Base-by-base conservation (phyloP, 1,140 invertebrate genomes). In the Chymomyza costata region DNA sequence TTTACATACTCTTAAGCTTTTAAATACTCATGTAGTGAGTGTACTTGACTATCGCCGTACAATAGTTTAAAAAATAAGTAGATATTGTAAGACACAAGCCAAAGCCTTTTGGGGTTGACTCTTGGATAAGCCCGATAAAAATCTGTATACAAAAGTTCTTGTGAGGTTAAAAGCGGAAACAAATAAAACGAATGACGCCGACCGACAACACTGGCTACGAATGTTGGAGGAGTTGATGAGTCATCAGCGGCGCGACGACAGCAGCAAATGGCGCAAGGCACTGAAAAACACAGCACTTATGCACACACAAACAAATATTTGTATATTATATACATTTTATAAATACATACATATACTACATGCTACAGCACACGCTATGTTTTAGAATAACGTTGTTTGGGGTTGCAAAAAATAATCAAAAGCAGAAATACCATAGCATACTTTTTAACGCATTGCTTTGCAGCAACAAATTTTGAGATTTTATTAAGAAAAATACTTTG, bases 391-490 rank as follows among this genome's bases (percentile, higher is more conserved):
- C n/a, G n/a, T n/a, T n/a, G n/a, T n/a, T n/a, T 46, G 48, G 65
- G 70, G 70, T 76, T 74, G 70, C 51, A 69, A 74, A 71, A 39
- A 39, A 32, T 10, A 31, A 18, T 31, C 52, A 30, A 44, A 44
- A 51, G 56, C 70, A 62, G n/a, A 69, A 76, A 76, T 76, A 49
- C 70, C 70, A 31, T 78, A 76, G 70, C 70, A 76, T 76, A 70
- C 71, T 76, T 76, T 76, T 78, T 52, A 44, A 65, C 65, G 65
- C 61, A n/a, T n/a, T n/a, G n/a, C n/a, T n/a, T n/a, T n/a, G n/a
- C n/a, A n/a, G n/a, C n/a, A n/a, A n/a, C n/a, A n/a, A n/a, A n/a
- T n/a, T n/a, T n/a, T n/a, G n/a, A n/a, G n/a, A n/a, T n/a, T n/a
- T n/a, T n/a, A n/a, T n/a, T n/a, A n/a, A n/a, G n/a, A n/a, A n/a